A percentile compares a stretch with the other conserved stretches of the same genome.
Conservation (phyloP, 1,140 invertebrate species). For the Tetraneura akinire region DNA sequence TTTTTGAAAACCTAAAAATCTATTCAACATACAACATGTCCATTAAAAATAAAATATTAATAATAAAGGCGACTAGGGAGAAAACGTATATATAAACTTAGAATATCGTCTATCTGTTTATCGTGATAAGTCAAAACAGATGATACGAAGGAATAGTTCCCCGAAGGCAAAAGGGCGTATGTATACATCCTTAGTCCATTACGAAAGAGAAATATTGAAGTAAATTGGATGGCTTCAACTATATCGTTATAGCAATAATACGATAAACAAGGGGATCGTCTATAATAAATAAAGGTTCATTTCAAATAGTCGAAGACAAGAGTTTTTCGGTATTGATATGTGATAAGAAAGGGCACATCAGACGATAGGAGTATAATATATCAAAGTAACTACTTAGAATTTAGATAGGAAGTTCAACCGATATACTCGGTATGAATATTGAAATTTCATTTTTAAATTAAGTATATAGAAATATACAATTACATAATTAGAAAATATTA, state of each 20-base stretch:
- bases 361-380: no score
- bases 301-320: neutral
- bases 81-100: neutral
- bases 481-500: no score
- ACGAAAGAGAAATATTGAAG: neutral
- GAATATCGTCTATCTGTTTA: neutral
- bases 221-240: neutral
- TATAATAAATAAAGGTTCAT: neutral
- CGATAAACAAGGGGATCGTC: conserved; percentile 20
- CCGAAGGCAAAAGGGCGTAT: neutral
- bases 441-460: no score
- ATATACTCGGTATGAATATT: no score
- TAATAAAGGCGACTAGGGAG: neutral
- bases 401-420: no score
- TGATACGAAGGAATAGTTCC: neutral
- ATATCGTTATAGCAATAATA: neutral
- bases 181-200: neutral
- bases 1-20: neutral
- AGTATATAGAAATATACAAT: no score
- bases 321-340: neutral
- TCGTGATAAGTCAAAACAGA: neutral
- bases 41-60: neutral
- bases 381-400: no score
- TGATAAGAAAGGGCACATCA: conserved; percentile 7
- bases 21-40: conserved; percentile 4